Conservation (phyloP, 2,113 vertebrate genomes). For the Gallinago media region DNA sequence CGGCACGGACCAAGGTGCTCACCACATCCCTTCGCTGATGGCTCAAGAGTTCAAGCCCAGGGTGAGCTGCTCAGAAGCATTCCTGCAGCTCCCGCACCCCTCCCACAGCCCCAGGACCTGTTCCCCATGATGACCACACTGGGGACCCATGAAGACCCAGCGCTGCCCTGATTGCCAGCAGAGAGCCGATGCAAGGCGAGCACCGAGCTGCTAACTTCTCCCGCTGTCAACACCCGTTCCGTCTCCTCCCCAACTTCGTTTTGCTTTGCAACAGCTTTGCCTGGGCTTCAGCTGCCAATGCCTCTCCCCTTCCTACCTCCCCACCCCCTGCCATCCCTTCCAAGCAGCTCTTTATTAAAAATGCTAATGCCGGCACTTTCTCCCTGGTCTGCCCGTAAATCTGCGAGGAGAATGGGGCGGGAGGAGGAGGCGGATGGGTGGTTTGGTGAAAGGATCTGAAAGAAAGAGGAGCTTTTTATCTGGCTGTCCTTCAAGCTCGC, state of each 20-base stretch:
- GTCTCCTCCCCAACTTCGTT: fast-evolving
- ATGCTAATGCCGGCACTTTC: constrained; percentile 73
- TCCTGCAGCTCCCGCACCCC: too few species aligned
- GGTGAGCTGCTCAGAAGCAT: neutral
- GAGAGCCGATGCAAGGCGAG: fast-evolving
- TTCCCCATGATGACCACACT: neutral
- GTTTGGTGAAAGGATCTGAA: constrained; percentile 51
- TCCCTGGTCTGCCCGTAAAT: constrained; percentile 50
- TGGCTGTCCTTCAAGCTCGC: constrained; percentile 37
- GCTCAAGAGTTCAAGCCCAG: neutral
- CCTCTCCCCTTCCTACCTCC: neutral
- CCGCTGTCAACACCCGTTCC: fast-evolving
- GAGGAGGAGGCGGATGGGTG: constrained; percentile 26
- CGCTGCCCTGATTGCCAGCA: neutral
- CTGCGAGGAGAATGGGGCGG: constrained; percentile 8
- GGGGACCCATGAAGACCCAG: neutral
- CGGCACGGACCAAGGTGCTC: fast-evolving
- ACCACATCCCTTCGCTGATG: fast-evolving
- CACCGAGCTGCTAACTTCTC: fast-evolving
- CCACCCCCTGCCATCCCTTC: constrained; percentile 18
- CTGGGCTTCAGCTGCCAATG: neutral
- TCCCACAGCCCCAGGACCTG: neutral
- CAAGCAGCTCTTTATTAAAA: constrained; percentile 72
- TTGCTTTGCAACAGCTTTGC: neutral
- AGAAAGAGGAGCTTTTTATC: constrained; percentile 69